Percentiles rank a stretch among this genome's conserved stretches.
Conservation (phyloP, 2,113 vertebrate species). For the Bombycilla garrulus region DNA sequence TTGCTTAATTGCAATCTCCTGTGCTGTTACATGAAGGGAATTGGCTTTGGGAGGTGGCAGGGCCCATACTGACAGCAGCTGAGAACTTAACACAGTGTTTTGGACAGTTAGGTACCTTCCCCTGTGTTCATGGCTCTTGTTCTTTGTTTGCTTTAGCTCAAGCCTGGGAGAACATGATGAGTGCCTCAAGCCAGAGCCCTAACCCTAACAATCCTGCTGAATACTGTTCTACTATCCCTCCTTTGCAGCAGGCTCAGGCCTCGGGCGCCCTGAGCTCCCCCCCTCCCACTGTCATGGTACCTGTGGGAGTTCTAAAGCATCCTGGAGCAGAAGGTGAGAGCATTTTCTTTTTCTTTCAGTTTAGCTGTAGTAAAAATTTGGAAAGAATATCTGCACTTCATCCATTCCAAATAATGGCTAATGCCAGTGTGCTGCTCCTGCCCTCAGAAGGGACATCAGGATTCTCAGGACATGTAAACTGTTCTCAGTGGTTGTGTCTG, state of each 20-base stretch:
- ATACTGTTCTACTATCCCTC: constrained; percentile 99
- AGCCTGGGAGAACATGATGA: constrained; percentile 85
- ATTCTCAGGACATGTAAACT: neutral
- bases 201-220: constrained; percentile 98
- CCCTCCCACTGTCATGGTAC: constrained; percentile 98
- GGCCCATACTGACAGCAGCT: neutral
- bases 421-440: neutral
- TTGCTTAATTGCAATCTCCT: neutral
- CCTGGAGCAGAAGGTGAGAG: constrained; percentile 87
- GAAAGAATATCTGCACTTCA: constrained; percentile 1
- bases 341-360: constrained; percentile 15
- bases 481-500: neutral
- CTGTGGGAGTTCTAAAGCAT: constrained; percentile 95
- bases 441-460: neutral
- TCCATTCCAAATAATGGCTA: neutral
- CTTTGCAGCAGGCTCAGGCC: constrained; percentile 96
- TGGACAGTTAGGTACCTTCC: constrained; percentile 12
- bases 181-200: constrained; percentile 89
- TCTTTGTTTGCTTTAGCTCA: constrained; percentile 84
- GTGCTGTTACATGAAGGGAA: neutral
- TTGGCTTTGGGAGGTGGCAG: neutral
- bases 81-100: neutral
- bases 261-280: constrained; percentile 94
- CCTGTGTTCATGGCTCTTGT: constrained; percentile 68
- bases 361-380: constrained; percentile 29